Base-by-base conservation (phyloP, 2,888 invertebrate species). In the Sphaerophoria rueppellii region DNA sequence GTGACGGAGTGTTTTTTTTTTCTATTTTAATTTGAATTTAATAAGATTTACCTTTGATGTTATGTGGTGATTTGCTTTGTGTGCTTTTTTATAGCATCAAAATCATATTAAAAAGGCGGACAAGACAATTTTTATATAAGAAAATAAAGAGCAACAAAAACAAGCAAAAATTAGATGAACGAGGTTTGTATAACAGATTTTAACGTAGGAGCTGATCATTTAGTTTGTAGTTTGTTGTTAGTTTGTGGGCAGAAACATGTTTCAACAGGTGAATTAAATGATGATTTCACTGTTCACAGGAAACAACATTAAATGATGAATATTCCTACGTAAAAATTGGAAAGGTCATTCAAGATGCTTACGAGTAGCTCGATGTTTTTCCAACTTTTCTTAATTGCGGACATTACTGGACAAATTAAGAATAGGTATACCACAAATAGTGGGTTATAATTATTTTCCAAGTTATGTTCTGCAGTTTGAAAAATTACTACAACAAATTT, bases 11-110 rank as follows among this genome's bases (percentile, higher is more conserved):
- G 79, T 74, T 79, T 74, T 78, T 74, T 82, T n/a, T n/a, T n/a
- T n/a, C n/a, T n/a, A n/a, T n/a, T n/a, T n/a, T n/a, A 79, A 82
- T 82, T 82, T 82, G 79, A 83, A 83, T 83, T 79, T 83, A 79
- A 83, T 83, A 79, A 83, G 79, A 79, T 32, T 71, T 78, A 58
- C 40, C 55, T 79, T 79, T 71, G 52, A 70, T 50, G 50, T 57
- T 61, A 43, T 12, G 48, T 34, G n/a, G n/a, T n/a, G n/a, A n/a
- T 48, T 52, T 43, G 6, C 12, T 32, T 69, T 65, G 14, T 37
- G 14, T 58, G 9, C 0, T 37, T 37, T 58, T 58, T 58, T n/a
- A 32, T 35, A 61, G 48, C 63, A 48, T 63, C 34, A 61, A 34
- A 63, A 34, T 63, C 12, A 50, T 50, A 50, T 65, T 65, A 16